A percentile compares a stretch with the other conserved stretches of the same genome.
phyloP scores from a whole-genome alignment of 2,797 vertebrate species.

The Holocentrus rufus region DNA sequence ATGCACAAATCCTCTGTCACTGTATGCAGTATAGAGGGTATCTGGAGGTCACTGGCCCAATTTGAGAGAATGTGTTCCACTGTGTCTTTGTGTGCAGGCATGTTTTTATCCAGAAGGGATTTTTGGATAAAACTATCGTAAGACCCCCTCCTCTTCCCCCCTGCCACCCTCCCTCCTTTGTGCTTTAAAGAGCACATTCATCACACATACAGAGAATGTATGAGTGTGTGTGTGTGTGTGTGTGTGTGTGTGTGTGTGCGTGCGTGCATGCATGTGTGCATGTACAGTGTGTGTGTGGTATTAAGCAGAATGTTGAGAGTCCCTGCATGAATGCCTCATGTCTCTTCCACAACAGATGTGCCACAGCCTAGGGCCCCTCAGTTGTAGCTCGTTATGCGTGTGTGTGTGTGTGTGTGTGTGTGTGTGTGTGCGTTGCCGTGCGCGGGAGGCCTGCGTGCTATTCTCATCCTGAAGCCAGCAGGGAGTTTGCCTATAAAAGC shows the following conservation, averaged over 20 bases:
- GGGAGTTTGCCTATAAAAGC: conserved; percentile 70
- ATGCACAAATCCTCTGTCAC: not conserved
- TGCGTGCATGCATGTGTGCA: not conserved
- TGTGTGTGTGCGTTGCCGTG: not conserved
- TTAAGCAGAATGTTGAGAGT: conserved; percentile 61
- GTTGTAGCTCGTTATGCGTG: conserved; percentile 69
- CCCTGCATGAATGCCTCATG: conserved; percentile 67
- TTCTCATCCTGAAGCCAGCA: conserved; percentile 65
- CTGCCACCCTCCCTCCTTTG: conserved; percentile 27
- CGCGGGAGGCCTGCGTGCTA: conserved; percentile 34
- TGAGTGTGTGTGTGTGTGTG: conserved; percentile 17
- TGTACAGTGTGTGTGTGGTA: conserved; percentile 17
- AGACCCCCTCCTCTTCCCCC: conserved; percentile 26
- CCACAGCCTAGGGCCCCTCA: conserved; percentile 68
- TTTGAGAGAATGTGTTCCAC: conserved; percentile 54
- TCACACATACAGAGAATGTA: conserved; percentile 32
- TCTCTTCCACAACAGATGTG: conserved; percentile 74
- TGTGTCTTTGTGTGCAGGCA: conserved; percentile 46
- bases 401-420: conserved; percentile 24
- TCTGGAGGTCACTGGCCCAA: conserved; percentile 71
- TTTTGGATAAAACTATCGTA: conserved; percentile 42
- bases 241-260: conserved; percentile 10
- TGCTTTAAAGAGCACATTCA: conserved; percentile 42
- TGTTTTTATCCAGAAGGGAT: conserved; percentile 49
- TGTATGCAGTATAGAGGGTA: conserved; percentile 51